Conservation (phyloP, 2,797 vertebrate genomes). For the Sus cebifrons region DNA sequence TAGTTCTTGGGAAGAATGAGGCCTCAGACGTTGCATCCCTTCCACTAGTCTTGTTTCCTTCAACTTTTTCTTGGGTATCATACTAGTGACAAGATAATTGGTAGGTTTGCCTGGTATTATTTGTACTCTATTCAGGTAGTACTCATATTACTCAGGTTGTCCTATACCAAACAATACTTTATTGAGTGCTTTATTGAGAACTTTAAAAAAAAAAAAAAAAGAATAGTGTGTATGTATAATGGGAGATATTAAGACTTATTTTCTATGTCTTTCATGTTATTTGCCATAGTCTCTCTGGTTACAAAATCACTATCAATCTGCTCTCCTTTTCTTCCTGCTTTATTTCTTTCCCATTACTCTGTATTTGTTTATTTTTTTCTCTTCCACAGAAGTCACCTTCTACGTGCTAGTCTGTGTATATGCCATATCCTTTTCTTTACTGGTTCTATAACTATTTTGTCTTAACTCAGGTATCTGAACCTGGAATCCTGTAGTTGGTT, state of each 20-base stretch:
- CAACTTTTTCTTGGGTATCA: background rate
- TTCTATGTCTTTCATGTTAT: background rate
- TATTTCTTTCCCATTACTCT: background rate
- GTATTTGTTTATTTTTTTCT: background rate
- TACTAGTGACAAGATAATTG: background rate
- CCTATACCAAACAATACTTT: background rate
- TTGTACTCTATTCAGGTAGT: background rate
- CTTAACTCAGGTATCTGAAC: background rate
- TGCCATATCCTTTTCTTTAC: background rate
- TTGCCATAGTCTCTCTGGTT: background rate
- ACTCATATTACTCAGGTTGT: background rate
- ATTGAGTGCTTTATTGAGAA: background rate
- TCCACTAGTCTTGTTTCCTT: background rate
- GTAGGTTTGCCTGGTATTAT: background rate
- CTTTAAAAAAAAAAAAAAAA: background rate
- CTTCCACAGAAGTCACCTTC: background rate
- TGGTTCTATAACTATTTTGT: background rate
- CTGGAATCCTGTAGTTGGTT: background rate
- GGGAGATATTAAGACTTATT: background rate
- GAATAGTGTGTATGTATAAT: background rate
- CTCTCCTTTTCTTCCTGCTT: background rate
- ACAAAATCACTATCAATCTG: background rate
- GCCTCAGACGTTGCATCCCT: background rate
- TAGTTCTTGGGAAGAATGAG: background rate
- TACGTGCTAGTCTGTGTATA: background rate